A percentile compares a stretch with the other conserved stretches of the same genome.
phyloP scores from a whole-genome alignment of 2,113 vertebrate species.

The Ophiodon elongatus region DNA sequence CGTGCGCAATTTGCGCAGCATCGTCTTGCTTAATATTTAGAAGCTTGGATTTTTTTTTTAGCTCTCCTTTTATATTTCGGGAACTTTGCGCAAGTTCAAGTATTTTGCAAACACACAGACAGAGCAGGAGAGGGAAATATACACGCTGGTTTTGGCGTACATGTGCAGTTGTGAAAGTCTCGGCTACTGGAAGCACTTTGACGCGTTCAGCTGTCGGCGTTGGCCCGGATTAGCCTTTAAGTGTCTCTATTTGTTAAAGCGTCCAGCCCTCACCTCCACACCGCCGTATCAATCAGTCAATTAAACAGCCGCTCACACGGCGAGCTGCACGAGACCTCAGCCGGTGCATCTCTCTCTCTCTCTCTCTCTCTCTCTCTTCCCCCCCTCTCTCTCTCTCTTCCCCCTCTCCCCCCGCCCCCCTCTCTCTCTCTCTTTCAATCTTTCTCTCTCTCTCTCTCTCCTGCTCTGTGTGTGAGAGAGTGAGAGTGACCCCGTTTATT shows the following conservation, averaged over 20 bases:
- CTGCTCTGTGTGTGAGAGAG: not conserved
- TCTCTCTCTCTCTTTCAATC: conserved; percentile 25
- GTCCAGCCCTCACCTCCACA: conserved; percentile 81
- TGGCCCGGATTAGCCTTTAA: conserved; percentile 83
- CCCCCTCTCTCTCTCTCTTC: conserved; percentile 3
- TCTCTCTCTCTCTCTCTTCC: conserved; percentile 2
- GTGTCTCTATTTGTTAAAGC: conserved; percentile 85
- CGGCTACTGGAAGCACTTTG: conserved; percentile 46
- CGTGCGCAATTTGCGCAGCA: conserved; percentile 33
- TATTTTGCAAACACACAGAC: not conserved
- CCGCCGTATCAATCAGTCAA: conserved; percentile 87
- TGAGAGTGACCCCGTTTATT: conserved; percentile 53
- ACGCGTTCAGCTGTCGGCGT: conserved; percentile 68
- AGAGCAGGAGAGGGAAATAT: not conserved
- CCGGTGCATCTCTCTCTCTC: conserved; percentile 53
- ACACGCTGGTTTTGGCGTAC: conserved; percentile 6
- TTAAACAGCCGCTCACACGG: conserved; percentile 83
- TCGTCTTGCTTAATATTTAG: not conserved
- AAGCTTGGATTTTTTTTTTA: not conserved
- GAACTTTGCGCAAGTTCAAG: conserved; percentile 36
- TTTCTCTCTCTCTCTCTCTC: conserved; percentile 7
- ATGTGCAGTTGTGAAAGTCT: conserved; percentile 44
- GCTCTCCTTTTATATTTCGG: not conserved
- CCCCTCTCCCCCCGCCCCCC: not conserved
- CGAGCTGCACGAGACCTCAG: conserved; percentile 70